Evolutionary conservation across 2,113 vertebrate species (phyloP), one percentile per base, ranked within the genome.

Genomic region (Pseudorectes ferrugineus): DNA sequence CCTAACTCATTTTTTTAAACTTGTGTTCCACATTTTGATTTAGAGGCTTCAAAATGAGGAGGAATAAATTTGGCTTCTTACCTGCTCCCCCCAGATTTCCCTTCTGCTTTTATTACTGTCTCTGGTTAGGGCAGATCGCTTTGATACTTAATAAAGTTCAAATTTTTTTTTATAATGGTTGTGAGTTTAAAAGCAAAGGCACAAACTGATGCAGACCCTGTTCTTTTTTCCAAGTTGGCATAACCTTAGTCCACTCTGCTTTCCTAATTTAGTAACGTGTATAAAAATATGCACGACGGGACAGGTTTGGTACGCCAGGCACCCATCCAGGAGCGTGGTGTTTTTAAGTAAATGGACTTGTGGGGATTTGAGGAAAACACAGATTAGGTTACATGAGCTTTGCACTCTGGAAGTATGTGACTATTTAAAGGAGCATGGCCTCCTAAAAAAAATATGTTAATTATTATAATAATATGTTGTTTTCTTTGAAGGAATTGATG

Each of bases 231-330:
- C 97, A 95, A 96, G 97, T 96, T 98, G 98, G 98, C 98, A 98
- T 98, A 97, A 97, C 97, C 97, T 96, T 97, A 94, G 97, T 96
- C 98, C 87, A 92, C 97, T 98, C 98, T 94, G 96, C 97, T 98
- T 99, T 98, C 98, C 98, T 99, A 99, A 99, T 99, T 99, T 99
- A 99, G 99, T 99, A 99, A 99, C 98, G 98, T 85, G 97, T 97
- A 97, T 98, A 98, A 98, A 99, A 98, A 99, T 98, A 98, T 98
- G 98, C 97, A 89, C 97, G 97, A 98, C 97, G 93, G 98, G 98
- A 95, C 98, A 98, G 98, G 98, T 98, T 98, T 98, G 98, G 98
- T 98, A 98, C 98, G 98, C 98, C 95, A 98, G 98, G 98, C 98
- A 94, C 96, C 95, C 94, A 94, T 99, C 98, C 99, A 99, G 98